Evolutionary conservation across 2,797 vertebrate genomes (phyloP).

Genomic region (Ispidina lecontei): DNA sequence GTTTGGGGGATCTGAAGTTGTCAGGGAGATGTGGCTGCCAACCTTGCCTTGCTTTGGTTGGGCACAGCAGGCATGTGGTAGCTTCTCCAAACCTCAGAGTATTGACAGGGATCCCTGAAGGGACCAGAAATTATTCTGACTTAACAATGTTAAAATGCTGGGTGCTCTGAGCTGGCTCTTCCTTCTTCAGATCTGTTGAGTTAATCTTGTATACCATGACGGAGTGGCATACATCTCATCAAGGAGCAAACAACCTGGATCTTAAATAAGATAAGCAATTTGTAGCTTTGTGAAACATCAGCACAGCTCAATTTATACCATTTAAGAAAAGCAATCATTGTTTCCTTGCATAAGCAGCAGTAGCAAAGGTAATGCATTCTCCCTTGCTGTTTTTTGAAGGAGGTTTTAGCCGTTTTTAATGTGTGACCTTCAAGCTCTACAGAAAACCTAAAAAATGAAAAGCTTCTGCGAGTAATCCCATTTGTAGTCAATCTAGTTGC

Average conservation of each 20-base stretch:
- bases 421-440: conserved; percentile 75
- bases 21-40: accelerated
- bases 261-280: conserved; percentile 75
- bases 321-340: conserved; percentile 69
- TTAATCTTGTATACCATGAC: neutral
- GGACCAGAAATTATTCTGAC: neutral
- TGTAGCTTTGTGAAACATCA: conserved; percentile 71
- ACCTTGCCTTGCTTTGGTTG: accelerated
- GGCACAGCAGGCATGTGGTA: neutral
- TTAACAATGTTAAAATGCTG: neutral
- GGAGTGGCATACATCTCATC: conserved; percentile 33
- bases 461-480: conserved; percentile 58
- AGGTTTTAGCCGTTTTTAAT: conserved; percentile 55
- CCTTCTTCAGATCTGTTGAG: neutral
- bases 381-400: conserved; percentile 66
- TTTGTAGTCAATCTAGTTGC: conserved; percentile 35
- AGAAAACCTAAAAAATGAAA: conserved; percentile 74
- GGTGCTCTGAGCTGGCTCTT: neutral
- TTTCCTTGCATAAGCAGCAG: conserved; percentile 73
- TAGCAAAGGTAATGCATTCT: conserved; percentile 49
- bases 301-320: conserved; percentile 73
- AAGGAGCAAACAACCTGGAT: conserved; percentile 44
- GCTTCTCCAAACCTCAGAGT: neutral
- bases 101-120: accelerated
- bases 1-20: accelerated